Conservation (phyloP, 2,797 vertebrate genomes). For the Argyrosomus regius region DNA sequence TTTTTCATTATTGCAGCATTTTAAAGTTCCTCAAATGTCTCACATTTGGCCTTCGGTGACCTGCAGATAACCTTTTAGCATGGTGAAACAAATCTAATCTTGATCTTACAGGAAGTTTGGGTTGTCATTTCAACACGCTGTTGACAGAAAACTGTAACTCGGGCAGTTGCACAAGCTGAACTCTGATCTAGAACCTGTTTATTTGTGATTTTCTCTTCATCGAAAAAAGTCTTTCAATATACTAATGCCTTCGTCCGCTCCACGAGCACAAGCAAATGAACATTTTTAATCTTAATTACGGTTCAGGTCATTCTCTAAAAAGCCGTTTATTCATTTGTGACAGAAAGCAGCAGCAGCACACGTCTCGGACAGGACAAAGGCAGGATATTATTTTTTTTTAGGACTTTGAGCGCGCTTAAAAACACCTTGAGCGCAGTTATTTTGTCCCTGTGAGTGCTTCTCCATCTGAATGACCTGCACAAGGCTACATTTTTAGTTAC, state of each 20-base stretch:
- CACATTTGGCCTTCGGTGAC: background rate
- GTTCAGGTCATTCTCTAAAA: background rate
- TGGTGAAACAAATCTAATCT: background rate
- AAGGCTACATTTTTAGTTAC: constrained; percentile 48
- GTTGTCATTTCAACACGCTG: background rate
- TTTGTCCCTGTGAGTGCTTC: constrained; percentile 14
- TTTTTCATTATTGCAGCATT: background rate
- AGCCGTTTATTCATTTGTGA: background rate
- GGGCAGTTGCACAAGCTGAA: background rate
- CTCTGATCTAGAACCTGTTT: background rate
- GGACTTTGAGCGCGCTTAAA: constrained; percentile 29
- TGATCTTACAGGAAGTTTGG: background rate
- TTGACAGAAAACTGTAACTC: background rate
- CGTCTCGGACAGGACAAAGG: background rate
- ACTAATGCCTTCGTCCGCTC: background rate
- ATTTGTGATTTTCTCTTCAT: background rate
- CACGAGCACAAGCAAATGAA: background rate
- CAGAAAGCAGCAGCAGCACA: constrained; percentile 1
- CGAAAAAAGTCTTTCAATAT: background rate
- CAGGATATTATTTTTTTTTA: background rate
- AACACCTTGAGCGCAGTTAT: constrained; percentile 40
- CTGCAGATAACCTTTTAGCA: background rate
- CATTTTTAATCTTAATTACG: background rate
- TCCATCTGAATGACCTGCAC: constrained; percentile 18
- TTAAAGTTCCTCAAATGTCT: background rate